These are phyloP conservation scores for Chiloscyllium punctatum DNA, from an alignment of 2,797 vertebrate species.

Conservation along the genomic window DNA sequence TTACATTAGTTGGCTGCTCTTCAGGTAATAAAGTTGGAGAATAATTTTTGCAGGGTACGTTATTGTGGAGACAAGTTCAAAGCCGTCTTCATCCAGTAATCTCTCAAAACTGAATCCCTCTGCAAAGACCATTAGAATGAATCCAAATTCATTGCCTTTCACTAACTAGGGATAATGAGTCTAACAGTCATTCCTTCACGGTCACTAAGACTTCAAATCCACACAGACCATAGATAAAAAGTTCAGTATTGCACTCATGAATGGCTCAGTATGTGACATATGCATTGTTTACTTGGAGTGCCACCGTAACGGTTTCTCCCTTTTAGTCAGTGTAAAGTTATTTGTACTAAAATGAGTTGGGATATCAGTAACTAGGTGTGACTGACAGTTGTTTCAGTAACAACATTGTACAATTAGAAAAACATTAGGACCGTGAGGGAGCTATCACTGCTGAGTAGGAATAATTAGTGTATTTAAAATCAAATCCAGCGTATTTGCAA, in stretches of 20 bases:
- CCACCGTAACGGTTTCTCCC: not conserved
- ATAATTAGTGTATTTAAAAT: not conserved
- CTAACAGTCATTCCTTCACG: not conserved
- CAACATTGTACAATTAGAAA: not conserved
- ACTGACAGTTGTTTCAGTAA: not conserved
- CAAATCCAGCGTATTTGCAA: not conserved
- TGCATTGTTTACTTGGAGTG: not conserved
- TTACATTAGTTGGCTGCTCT: not conserved
- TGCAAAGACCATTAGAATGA: not conserved
- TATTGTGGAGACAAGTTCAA: not conserved
- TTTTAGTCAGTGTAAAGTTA: not conserved
- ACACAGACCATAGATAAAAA: not conserved
- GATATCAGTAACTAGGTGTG: no score
- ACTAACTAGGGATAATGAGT: not conserved
- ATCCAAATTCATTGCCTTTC: not conserved
- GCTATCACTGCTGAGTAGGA: not conserved
- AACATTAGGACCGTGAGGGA: not conserved
- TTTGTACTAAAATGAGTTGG: not conserved
- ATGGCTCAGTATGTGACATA: not conserved
- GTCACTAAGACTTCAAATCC: not conserved
- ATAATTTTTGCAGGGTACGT: not conserved
- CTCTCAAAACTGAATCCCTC: not conserved
- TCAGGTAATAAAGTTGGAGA: not conserved
- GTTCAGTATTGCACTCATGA: not conserved
- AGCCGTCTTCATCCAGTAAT: not conserved